A percentile compares a stretch with the other conserved stretches of the same genome.
These are phyloP conservation scores for Microctenopoma lineatum DNA, from an alignment of 2,797 vertebrate species.

Conservation along the genomic window DNA sequence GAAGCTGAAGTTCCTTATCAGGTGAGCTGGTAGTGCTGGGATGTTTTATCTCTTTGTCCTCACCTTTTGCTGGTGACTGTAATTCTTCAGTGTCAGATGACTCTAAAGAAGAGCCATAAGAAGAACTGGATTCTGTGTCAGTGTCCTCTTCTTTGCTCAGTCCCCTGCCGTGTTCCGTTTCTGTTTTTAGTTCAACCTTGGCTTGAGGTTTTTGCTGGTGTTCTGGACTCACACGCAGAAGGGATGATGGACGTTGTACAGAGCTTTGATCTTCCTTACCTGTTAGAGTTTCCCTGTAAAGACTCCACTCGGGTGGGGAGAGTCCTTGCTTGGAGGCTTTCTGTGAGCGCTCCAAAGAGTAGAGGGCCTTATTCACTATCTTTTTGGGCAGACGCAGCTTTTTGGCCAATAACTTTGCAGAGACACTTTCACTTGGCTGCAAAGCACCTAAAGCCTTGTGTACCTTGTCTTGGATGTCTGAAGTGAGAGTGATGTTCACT, in stretches of 20 bases:
- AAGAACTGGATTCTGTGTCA: conserved; percentile 70
- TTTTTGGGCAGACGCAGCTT: conserved; percentile 84
- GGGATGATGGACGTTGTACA: conserved; percentile 7
- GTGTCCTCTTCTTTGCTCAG: conserved; percentile 61
- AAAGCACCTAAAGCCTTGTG: conserved; percentile 78
- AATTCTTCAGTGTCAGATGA: conserved; percentile 56
- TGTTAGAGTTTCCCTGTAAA: conserved; percentile 49
- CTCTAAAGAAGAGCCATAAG: conserved; percentile 61
- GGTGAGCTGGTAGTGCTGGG: conserved; percentile 11
- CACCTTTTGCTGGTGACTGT: conserved; percentile 27
- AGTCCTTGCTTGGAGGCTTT: conserved; percentile 73
- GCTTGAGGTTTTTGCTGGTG: conserved; percentile 11
- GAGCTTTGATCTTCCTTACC: conserved; percentile 20
- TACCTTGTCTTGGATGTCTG: conserved; percentile 75
- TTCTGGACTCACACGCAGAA: conserved; percentile 16
- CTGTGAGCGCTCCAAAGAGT: conserved; percentile 79
- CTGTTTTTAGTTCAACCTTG: conserved; percentile 9
- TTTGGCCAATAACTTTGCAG: conserved; percentile 79
- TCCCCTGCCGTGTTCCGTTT: conserved; percentile 20
- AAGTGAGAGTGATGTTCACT: conserved; percentile 56
- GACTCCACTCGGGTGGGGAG: conserved; percentile 86
- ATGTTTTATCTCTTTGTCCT: conserved; percentile 10
- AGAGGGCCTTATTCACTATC: conserved; percentile 86
- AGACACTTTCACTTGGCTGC: conserved; percentile 65
- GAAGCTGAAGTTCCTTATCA: conserved; percentile 33